Conservation (phyloP, 2,113 vertebrate genomes). For the Notiomystis cincta region DNA sequence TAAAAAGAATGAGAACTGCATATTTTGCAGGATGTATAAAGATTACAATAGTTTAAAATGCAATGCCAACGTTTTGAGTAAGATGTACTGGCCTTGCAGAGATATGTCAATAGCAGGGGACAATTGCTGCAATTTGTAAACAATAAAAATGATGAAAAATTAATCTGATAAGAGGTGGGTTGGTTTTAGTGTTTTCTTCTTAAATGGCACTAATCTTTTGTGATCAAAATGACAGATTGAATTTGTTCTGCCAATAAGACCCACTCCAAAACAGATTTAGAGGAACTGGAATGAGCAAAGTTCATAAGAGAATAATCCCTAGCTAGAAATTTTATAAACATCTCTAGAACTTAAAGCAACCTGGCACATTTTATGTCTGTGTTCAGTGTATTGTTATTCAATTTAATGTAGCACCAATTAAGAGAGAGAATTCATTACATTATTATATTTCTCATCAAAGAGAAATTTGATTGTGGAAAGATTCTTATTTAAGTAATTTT, state of each 20-base stretch:
- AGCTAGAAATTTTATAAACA: background rate
- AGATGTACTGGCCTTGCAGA: background rate
- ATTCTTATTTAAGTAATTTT: background rate
- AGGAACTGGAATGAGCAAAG: background rate
- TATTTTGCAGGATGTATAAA: background rate
- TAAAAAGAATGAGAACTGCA: background rate
- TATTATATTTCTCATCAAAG: background rate
- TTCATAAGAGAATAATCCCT: background rate
- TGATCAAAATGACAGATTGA: background rate
- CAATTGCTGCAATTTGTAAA: background rate
- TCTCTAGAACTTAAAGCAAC: background rate
- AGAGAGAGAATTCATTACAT: background rate
- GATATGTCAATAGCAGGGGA: background rate
- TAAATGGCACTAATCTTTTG: background rate
- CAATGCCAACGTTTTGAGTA: background rate
- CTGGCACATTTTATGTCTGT: background rate
- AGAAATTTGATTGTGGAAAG: background rate
- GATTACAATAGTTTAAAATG: background rate
- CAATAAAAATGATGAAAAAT: background rate
- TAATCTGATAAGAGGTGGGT: background rate
- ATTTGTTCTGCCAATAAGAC: slow-evolving; percentile 8
- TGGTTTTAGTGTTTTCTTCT: background rate
- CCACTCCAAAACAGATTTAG: slow-evolving; percentile 9
- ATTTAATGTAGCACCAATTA: background rate
- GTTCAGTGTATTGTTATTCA: background rate